Evolutionary conservation across 2,797 vertebrate genomes (phyloP).

Genomic region (Synaphobranchus kaupii): DNA sequence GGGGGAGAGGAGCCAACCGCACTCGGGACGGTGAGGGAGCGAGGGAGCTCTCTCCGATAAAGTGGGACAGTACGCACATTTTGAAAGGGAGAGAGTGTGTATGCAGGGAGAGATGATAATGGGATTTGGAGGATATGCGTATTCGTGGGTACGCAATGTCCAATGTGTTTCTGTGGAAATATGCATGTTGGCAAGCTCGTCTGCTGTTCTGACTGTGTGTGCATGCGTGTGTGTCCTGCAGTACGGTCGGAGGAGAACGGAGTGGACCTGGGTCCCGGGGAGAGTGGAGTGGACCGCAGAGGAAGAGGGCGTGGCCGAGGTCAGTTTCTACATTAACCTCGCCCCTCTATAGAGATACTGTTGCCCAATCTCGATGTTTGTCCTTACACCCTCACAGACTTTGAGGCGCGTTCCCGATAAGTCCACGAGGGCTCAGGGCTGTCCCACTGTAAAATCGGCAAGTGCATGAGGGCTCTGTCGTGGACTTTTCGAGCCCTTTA

Average conservation of each 20-base stretch:
- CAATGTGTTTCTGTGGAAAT: no score
- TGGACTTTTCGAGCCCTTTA: no score
- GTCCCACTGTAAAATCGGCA: no score
- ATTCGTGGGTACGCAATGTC: neutral
- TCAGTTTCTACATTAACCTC: constrained; percentile 55
- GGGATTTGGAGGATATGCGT: neutral
- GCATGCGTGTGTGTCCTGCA: constrained; percentile 51
- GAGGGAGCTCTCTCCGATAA: neutral
- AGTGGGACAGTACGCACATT: neutral
- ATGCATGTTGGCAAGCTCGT: neutral
- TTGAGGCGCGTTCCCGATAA: no score
- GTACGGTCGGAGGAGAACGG: constrained; percentile 91
- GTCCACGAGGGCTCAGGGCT: no score
- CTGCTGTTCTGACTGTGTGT: neutral
- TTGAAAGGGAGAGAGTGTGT: neutral
- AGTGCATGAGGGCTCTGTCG: no score
- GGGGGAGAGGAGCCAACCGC: constrained; percentile 84
- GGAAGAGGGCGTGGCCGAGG: constrained; percentile 88
- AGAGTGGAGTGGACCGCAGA: constrained; percentile 84
- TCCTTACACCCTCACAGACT: no score
- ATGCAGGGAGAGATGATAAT: no score
- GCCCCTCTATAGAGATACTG: neutral
- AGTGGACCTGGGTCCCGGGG: constrained; percentile 82
- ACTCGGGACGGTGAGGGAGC: constrained; percentile 79
- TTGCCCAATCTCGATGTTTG: no score